Conservation (phyloP, 1,140 invertebrate genomes). For the Asbolus verrucosus region DNA sequence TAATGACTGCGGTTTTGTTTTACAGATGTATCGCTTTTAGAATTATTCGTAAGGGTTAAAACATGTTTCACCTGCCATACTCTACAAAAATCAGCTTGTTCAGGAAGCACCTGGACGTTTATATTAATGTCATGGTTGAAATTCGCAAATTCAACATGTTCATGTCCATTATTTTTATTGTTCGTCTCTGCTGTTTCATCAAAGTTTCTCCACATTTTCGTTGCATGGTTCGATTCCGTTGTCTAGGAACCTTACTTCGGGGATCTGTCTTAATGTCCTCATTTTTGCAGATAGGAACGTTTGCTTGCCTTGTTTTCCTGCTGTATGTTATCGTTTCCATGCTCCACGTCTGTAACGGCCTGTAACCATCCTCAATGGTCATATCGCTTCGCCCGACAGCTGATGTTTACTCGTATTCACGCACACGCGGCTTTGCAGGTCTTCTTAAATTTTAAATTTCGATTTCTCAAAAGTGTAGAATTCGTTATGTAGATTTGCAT, state of each 20-base stretch:
- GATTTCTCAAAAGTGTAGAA: no score
- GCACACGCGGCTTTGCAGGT: constrained; percentile 4
- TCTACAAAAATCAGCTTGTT: no score
- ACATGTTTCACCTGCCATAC: no score
- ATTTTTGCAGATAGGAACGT: constrained; percentile 1
- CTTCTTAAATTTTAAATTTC: no score
- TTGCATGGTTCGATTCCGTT: neutral
- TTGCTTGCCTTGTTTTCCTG: constrained; percentile 3
- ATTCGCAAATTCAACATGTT: no score
- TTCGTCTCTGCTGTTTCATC: neutral
- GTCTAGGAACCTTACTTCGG: neutral
- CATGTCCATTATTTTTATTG: no score
- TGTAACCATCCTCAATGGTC: constrained; percentile 9
- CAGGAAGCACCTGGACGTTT: no score
- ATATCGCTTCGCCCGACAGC: neutral
- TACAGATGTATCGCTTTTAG: no score
- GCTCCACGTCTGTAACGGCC: constrained; percentile 3
- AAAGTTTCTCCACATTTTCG: neutral
- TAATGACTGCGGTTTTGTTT: no score
- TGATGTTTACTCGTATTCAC: constrained; percentile 13
- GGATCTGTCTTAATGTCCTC: neutral
- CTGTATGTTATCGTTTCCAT: constrained; percentile 17
- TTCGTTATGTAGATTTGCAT: no score
- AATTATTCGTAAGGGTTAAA: no score
- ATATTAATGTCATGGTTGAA: neutral